Evolutionary conservation across 2,888 invertebrate species (phyloP), one percentile per base, ranked within the genome.

Genomic region (Choristoneura rosaceana): DNA sequence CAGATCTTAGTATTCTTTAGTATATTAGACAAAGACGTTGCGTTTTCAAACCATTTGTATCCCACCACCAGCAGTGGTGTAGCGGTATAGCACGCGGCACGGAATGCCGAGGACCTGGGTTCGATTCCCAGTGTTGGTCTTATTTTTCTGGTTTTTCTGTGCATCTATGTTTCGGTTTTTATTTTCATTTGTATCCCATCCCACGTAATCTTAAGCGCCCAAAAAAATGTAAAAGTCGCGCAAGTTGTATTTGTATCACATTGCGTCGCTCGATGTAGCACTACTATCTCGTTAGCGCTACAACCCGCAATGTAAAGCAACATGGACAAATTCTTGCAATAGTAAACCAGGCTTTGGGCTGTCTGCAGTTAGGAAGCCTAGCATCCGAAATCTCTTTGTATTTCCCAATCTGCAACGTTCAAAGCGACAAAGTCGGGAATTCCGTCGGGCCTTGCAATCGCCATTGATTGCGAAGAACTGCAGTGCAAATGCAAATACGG

Each of bases 301-400:
- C 52, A 17, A 9, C 52, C 9, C 2, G 14, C 17, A 52, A 52
- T 8, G 17, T 7, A 52, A 17, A 52, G 8, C 14, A 17, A 15
- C 7, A 3, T 15, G 52, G n/a, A 8, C 7, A 52, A 52, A 52
- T 47, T 52, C 52, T 52, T 17, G 52, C 1, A 15, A 17, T 9
- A 17, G 5, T 15, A 15, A 52, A 52, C 17, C 17, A 2, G 47
- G 47, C 4, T 52, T 17, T 15, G 52, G 8, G 4, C n/a, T 33
- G 8, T 33, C 25, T 63, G 45, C 33, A 45, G 45, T 8, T 9
- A 15, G 47, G n/a, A 63, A 63, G 63, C 10, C 64, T n/a, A 5
- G 50, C 64, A 50, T 34, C 33, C 64, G 34, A 64, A 64, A 64
- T 64, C 64, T 15, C 64, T 64, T 64, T 64, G 64, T 64, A 14